Evolutionary conservation across 37 sponge, comb jelly and placozoan genomes (phyloP).

Genomic region (Beroe ovata): DNA sequence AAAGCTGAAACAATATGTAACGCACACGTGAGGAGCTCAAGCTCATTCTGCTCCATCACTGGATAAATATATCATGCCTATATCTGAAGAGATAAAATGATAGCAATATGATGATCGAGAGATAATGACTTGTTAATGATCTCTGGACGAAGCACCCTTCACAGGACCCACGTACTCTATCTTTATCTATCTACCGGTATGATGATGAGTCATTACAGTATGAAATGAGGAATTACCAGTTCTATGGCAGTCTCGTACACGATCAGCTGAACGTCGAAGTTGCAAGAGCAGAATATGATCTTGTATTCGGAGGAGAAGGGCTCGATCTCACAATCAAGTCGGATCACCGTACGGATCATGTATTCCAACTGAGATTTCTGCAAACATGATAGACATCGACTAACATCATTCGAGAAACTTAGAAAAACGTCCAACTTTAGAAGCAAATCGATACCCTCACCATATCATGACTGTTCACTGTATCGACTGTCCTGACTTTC

Average conservation of each 20-base stretch:
- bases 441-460: neutral
- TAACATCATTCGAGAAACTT: no score
- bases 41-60: no score
- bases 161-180: no score
- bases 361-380: constrained; percentile 61
- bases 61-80: no score
- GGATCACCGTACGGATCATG: constrained; percentile 48
- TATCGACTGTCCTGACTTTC: constrained; percentile 29
- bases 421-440: neutral
- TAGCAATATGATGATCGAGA: no score
- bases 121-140: no score
- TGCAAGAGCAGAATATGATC: neutral
- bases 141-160: no score
- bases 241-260: constrained; percentile 60
- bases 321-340: constrained; percentile 51
- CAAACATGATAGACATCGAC: neutral
- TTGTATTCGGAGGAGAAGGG: constrained; percentile 39
- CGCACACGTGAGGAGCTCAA: neutral
- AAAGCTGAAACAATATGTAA: constrained; percentile 27
- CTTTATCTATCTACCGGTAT: no score
- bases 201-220: neutral
- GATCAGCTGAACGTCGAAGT: constrained; percentile 46
- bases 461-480: neutral
- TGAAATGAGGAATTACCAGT: neutral
- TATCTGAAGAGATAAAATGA: no score